These are phyloP conservation scores for Mamestra configurata DNA, from an alignment of 1,140 invertebrate genomes.

Conservation along the genomic window DNA sequence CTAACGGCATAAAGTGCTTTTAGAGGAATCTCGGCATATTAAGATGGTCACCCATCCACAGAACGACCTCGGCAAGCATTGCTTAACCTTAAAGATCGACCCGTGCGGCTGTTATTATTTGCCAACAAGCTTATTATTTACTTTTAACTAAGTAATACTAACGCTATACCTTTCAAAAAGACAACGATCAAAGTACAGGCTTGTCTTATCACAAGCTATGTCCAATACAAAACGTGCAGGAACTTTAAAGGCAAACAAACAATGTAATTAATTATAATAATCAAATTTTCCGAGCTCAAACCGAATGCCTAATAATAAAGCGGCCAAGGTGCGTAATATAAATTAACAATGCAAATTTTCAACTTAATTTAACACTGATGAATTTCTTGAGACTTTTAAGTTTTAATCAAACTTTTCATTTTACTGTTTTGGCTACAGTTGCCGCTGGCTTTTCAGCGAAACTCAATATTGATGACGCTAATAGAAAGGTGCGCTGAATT, in stretches of 20 bases:
- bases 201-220: no score
- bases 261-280: conserved; percentile 52
- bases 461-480: not conserved
- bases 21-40: no score
- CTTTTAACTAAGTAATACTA: no score
- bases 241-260: conserved; percentile 35
- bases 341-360: conserved; percentile 66
- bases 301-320: conserved; percentile 56
- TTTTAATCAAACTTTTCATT: conserved; percentile 58
- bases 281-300: conserved; percentile 48
- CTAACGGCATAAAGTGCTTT: no score
- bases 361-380: conserved; percentile 64
- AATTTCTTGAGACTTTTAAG: conserved; percentile 58
- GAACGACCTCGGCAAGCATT: no score
- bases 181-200: no score
- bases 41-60: no score
- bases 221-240: not conserved
- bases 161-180: no score
- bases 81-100: no score
- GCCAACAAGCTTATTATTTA: no score
- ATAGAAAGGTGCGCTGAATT: not conserved
- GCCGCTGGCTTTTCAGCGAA: conserved; percentile 5
- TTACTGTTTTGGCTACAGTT: conserved; percentile 51
- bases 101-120: no score
- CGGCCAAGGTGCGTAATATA: conserved; percentile 60